These are phyloP conservation scores for Loripinus fragilis DNA, from an alignment of 2,888 invertebrate species.

Conservation along the genomic window DNA sequence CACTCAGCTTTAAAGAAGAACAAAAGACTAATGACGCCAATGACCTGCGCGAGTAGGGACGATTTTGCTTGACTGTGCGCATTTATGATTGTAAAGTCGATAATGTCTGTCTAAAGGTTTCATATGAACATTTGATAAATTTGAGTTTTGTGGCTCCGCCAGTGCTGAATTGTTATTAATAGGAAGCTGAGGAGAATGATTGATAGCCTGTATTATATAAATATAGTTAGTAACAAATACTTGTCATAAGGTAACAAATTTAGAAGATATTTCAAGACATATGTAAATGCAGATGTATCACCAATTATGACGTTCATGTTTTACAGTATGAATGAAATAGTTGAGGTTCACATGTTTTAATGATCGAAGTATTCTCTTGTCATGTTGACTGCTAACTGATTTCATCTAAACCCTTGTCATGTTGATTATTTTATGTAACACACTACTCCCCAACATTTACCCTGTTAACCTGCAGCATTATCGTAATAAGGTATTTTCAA, in stretches of 20 bases:
- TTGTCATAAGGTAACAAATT: slow-evolving; percentile 7
- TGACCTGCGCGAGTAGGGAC: neutral
- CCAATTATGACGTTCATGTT: neutral
- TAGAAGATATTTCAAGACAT: neutral
- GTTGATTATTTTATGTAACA: no score
- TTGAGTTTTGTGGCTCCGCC: slow-evolving; percentile 15
- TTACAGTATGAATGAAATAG: no score
- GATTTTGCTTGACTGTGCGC: neutral
- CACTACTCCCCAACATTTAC: no score
- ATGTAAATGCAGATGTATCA: slow-evolving; percentile 2
- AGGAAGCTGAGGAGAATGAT: slow-evolving; percentile 1
- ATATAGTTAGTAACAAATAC: slow-evolving; percentile 12
- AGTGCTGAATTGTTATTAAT: slow-evolving; percentile 12
- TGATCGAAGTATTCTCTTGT: no score
- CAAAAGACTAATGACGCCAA: no score
- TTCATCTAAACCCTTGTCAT: no score
- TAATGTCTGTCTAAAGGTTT: slow-evolving; percentile 17
- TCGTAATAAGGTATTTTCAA: no score
- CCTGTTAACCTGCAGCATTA: no score
- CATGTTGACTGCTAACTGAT: no score
- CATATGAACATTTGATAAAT: slow-evolving; percentile 19
- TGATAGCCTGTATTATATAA: slow-evolving; percentile 2
- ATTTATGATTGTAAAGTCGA: slow-evolving; percentile 6
- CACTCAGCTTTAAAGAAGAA: no score
- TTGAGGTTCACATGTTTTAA: no score